A percentile compares a stretch with the other conserved stretches of the same genome.
Conservation (phyloP, 53 echinoderm and acorn worm genomes). For the Apostichopus leukothele region DNA sequence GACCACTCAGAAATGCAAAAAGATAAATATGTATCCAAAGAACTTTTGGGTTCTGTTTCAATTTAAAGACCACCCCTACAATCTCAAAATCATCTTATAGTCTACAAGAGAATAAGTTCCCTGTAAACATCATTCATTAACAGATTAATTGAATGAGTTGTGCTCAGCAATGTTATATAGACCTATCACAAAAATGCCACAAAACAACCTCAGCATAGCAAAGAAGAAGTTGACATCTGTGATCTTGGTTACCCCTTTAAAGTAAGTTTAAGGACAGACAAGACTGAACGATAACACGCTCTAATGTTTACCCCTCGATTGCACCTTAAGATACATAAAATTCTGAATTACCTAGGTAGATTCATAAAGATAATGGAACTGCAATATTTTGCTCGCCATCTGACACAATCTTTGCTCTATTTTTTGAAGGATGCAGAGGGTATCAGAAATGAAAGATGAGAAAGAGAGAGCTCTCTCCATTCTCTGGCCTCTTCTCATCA, state of each 20-base stretch:
- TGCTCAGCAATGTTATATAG: no score
- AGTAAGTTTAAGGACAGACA: background rate
- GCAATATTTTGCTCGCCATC: background rate
- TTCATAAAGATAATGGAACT: conserved; percentile 14
- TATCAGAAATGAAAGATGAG: background rate
- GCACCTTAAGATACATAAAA: background rate
- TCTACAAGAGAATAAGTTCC: no score
- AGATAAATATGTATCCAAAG: background rate
- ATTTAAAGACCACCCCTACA: no score
- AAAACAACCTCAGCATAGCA: no score
- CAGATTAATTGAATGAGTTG: no score
- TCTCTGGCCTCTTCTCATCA: conserved; percentile 1
- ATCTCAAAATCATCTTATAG: no score
- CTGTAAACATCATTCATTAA: no score
- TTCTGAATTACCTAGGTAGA: background rate
- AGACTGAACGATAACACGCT: background rate
- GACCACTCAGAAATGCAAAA: no score
- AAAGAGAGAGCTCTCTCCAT: background rate
- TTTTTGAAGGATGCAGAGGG: background rate
- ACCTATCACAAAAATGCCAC: no score
- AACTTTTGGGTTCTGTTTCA: background rate
- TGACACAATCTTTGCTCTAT: conserved; percentile 2
- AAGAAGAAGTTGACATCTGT: no score
- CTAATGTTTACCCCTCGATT: background rate
- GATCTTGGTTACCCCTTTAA: no score